Percentiles rank a stretch among this genome's conserved stretches.
These are phyloP conservation scores for Eristalis tenax DNA, from an alignment of 2,888 invertebrate species.

Conservation along the genomic window DNA sequence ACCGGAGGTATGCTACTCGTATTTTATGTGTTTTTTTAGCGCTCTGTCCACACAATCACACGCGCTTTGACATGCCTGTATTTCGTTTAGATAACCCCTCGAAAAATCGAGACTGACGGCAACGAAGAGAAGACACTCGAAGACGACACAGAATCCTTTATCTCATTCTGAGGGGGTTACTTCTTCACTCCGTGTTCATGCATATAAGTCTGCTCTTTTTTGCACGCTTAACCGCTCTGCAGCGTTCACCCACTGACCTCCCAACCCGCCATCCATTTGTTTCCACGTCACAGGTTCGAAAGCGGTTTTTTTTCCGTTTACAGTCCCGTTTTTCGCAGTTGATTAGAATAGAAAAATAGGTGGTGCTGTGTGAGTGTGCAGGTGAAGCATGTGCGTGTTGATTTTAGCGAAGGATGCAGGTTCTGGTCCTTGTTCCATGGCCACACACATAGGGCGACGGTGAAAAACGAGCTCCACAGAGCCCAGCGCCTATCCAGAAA, in stretches of 20 bases:
- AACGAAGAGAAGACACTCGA: neutral
- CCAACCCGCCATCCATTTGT: neutral
- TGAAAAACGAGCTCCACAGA: neutral
- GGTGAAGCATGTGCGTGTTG: neutral
- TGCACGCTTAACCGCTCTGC: neutral
- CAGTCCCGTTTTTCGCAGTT: slow-evolving; percentile 26
- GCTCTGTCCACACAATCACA: neutral
- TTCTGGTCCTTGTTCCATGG: slow-evolving; percentile 5
- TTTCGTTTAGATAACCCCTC: slow-evolving; percentile 15
- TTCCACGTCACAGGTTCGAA: neutral
- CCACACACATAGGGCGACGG: neutral
- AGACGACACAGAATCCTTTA: slow-evolving; percentile 30
- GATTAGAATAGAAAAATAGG: slow-evolving; percentile 31
- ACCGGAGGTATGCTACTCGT: neutral
- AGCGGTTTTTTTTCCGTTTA: neutral
- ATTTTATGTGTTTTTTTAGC: neutral
- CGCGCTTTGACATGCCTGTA: neutral
- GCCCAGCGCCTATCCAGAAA: neutral
- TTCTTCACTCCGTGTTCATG: slow-evolving; percentile 19
- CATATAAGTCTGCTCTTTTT: neutral
- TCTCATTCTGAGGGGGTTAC: neutral
- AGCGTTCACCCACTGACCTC: slow-evolving; percentile 27
- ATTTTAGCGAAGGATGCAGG: slow-evolving; percentile 14
- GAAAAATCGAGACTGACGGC: neutral
- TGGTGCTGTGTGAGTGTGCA: neutral